Conservation (phyloP, 2,797 vertebrate genomes). For the Tokudaia tokunoshimensis region DNA sequence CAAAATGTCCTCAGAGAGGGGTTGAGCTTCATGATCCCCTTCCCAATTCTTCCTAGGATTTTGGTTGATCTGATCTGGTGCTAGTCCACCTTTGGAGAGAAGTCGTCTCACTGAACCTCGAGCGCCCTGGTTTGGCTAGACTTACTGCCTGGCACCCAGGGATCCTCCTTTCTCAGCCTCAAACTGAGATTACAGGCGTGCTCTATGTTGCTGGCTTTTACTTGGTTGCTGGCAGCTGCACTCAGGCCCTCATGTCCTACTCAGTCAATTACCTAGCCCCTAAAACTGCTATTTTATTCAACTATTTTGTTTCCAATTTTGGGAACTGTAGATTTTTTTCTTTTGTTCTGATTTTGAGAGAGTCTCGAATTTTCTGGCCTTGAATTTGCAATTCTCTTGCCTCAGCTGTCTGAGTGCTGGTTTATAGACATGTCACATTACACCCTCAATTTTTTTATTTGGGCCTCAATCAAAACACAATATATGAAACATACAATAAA, state of each 20-base stretch:
- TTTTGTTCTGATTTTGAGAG: background rate
- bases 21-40: background rate
- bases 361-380: background rate
- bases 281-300: slow-evolving; percentile 21
- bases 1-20: background rate
- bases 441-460: slow-evolving; percentile 5
- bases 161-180: background rate
- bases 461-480: slow-evolving; percentile 36
- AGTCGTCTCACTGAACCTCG: background rate
- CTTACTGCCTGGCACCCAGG: no score
- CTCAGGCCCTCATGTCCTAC: background rate
- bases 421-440: background rate
- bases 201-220: background rate
- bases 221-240: background rate
- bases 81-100: background rate
- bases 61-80: background rate
- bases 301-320: background rate
- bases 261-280: no score
- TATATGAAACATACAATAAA: background rate
- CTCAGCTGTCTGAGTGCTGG: background rate
- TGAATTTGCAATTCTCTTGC: background rate
- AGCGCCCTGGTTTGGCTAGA: background rate
- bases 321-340: background rate
- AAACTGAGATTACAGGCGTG: background rate
- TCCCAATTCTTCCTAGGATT: background rate